Base-by-base conservation (phyloP, 1,140 invertebrate genomes). In the Diprion similis region DNA sequence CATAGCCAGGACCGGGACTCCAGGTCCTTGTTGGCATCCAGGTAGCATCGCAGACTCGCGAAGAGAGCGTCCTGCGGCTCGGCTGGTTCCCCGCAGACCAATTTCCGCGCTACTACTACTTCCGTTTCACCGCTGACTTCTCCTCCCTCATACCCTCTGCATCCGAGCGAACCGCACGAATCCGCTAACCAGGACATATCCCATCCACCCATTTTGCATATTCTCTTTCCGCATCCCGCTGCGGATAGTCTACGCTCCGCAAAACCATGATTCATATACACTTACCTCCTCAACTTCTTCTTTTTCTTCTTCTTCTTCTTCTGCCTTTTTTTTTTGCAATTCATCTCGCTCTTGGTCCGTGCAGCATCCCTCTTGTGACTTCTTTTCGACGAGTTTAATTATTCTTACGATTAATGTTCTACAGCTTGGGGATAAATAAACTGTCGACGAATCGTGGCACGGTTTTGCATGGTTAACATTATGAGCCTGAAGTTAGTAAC, bases 11-110 rank as follows among this genome's bases (percentile, higher is more conserved):
- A 59, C 4, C n/a, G 1, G 11, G n/a, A 17, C 11, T 8, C 51
- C 51, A 59, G 9, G n/a, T 8, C 9, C 51, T 17, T 59, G 51
- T 17, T 59, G 51, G 51, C 51, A 59, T 59, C 51, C 51, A 59
- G 51, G 51, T 59, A 9, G 51, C n/a, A 37, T 37, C 24, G 24
- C 24, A 37, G 24, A 4, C 24, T 37, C 24, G 24, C 24, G 51
- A 59, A 17, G n/a, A 17, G 11, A 59, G 11, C 51, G 11, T 59
- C 51, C 51, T 17, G n/a, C 9, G 51, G 3, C 51, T 59, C 51
- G 11, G n/a, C 51, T 59, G 51, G 51, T 59, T 59, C 51, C 51
- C 51, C 51, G 51, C 51, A 59, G 51, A 59, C 51, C 51, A 59
- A 59, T 59, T 59, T 59, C 51, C 51, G 51, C 11, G 51, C 51